Base-by-base conservation (phyloP, 2,888 invertebrate species). In the Meloe dianella region DNA sequence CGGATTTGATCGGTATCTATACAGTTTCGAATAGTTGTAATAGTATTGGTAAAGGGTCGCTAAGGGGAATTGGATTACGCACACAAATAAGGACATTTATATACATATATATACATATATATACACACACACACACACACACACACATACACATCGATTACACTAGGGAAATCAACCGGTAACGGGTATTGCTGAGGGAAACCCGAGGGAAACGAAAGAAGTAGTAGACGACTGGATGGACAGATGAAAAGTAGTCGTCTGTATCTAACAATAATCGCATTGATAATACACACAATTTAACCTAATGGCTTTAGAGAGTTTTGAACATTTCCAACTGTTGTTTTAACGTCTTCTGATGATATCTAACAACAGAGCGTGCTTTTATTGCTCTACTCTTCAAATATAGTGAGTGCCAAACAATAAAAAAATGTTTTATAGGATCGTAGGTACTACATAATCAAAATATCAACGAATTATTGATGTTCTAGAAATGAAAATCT, bases 251-350 rank as follows among this genome's bases (percentile, higher is more conserved):
- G 20, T 10, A 47, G 20, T 22, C 5, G 47, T 20, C 47, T 20
- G 20, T 2, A 47, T 47, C 17, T 7, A n/a, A 41, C 41, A 41
- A 41, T 41, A 41, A 41, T 41, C 7, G 41, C n/a, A 17, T 41
- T 41, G n/a, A 41, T 41, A 41, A 41, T 41, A 41, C n/a, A 41
- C 41, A 41, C 41, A 41, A n/a, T 41, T 41, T 41, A 41, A 41
- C 17, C 7, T 41, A 17, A 41, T 41, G 41, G 41, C 17, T 41
- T 41, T 41, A 41, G n/a, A 41, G 8, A 5, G 41, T 41, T 41
- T 41, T 12, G 4, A 41, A 41, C 41, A 8, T 41, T 41, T 41
- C 7, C 5, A n/a, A 17, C n/a, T 2, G n/a, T 41, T 41, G 41
- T 41, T 41, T 41, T 41, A n/a, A 41, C 17, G 8, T 41, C 41